Percentiles rank a stretch among this genome's conserved stretches.
phyloP scores from a whole-genome alignment of 2,797 vertebrate species.

The Taeniopygia guttata region DNA sequence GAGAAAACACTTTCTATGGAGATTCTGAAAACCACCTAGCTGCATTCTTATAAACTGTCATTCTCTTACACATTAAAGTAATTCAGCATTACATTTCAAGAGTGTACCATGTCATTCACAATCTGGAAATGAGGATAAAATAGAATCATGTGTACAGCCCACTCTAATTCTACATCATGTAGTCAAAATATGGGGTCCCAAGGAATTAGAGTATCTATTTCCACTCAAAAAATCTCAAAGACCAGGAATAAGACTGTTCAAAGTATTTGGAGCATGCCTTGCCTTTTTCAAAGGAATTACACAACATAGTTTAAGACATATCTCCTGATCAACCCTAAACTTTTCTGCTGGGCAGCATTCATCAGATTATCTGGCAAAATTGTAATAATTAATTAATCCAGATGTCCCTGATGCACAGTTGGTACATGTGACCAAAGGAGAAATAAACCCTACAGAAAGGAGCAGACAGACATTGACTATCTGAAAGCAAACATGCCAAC shows the following conservation, averaged over 20 bases:
- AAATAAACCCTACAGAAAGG: background rate
- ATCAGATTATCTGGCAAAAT: background rate
- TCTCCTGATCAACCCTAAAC: background rate
- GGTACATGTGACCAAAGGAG: background rate
- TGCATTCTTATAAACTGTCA: background rate
- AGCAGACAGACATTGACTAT: background rate
- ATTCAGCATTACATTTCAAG: background rate
- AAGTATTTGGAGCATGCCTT: background rate
- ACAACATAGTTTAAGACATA: background rate
- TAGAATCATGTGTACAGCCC: background rate
- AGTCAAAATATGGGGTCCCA: background rate
- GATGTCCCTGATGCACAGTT: background rate
- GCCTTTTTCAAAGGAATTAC: background rate
- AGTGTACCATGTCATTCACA: background rate
- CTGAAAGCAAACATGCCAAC: background rate
- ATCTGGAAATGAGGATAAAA: background rate
- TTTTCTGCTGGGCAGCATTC: background rate
- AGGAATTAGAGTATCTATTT: background rate
- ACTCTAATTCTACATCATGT: background rate
- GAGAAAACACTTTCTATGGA: background rate
- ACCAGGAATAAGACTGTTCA: background rate
- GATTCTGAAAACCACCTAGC: background rate
- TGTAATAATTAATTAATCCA: background rate
- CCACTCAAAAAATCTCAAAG: background rate
- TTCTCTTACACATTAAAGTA: background rate